Percentiles rank a stretch among this genome's conserved stretches.
Conservation (phyloP, 2,888 invertebrate genomes). For the Plebejus melissa region DNA sequence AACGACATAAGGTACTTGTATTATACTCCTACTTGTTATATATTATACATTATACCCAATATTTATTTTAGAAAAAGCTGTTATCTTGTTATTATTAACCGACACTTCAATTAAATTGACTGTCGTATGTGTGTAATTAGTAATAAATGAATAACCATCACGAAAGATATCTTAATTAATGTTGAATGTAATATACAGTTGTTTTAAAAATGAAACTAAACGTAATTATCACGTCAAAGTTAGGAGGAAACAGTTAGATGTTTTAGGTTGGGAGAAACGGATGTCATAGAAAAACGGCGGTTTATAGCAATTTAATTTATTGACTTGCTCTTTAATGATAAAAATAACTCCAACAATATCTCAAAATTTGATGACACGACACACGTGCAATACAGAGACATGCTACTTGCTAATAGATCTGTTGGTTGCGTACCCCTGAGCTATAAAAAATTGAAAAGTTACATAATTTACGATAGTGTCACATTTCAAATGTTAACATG, state of each 20-base stretch:
- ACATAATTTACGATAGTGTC: too few relatives aligned
- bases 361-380: neutral
- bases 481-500: too few relatives aligned
- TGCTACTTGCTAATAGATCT: too few relatives aligned
- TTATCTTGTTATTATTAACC: neutral
- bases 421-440: too few relatives aligned
- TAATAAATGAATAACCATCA: neutral
- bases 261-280: neutral
- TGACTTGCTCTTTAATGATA: neutral
- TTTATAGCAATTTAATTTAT: neutral
- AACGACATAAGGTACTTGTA: too few relatives aligned
- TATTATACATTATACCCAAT: neutral
- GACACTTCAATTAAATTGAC: neutral
- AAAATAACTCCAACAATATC: neutral
- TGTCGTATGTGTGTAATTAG: neutral
- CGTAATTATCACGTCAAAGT: neutral
- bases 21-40: too few relatives aligned
- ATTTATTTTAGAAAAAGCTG: neutral
- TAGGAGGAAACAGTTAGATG: neutral
- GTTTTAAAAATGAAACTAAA: neutral
- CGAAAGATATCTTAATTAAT: neutral
- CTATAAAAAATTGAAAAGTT: too few relatives aligned
- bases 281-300: conserved; percentile 8
- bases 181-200: neutral
- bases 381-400: neutral